These are phyloP conservation scores for Tyto alba DNA, from an alignment of 2,113 vertebrate genomes.

Conservation along the genomic window DNA sequence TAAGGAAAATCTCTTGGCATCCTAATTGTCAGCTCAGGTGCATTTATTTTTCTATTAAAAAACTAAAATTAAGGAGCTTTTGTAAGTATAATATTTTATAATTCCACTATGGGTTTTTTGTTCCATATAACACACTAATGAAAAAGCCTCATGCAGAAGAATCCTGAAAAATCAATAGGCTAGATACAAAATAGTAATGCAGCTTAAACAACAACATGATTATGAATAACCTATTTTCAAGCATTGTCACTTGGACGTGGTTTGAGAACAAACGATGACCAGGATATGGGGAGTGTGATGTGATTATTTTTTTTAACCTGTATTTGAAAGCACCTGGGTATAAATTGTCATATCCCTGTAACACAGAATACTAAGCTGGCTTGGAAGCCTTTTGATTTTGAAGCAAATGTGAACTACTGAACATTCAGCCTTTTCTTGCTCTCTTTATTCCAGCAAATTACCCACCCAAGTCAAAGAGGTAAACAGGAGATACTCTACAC, in stretches of 20 bases:
- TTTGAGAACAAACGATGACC: constrained; percentile 8
- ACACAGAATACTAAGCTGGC: not conserved
- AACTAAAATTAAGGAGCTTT: not conserved
- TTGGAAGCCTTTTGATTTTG: not conserved
- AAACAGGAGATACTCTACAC: not conserved
- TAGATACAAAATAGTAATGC: constrained; percentile 7
- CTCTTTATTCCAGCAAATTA: not conserved
- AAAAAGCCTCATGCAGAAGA: constrained; percentile 42
- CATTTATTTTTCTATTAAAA: constrained; percentile 52
- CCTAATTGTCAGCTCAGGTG: constrained; percentile 5
- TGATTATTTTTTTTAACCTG: not conserved
- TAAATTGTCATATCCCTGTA: not conserved
- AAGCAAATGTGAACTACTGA: not conserved
- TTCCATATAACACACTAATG: constrained; percentile 7
- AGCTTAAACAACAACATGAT: constrained; percentile 41
- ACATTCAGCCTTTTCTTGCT: not conserved
- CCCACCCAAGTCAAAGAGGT: not conserved
- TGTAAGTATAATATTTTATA: not conserved
- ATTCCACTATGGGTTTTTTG: not conserved
- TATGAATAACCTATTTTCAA: constrained; percentile 38
- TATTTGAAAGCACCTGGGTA: not conserved
- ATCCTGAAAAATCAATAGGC: constrained; percentile 42
- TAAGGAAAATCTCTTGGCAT: not conserved
- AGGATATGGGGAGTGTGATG: not conserved
- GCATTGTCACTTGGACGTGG: not conserved